Base-by-base conservation (phyloP, 2,797 vertebrate genomes). In the Acestrorhynchus altus region DNA sequence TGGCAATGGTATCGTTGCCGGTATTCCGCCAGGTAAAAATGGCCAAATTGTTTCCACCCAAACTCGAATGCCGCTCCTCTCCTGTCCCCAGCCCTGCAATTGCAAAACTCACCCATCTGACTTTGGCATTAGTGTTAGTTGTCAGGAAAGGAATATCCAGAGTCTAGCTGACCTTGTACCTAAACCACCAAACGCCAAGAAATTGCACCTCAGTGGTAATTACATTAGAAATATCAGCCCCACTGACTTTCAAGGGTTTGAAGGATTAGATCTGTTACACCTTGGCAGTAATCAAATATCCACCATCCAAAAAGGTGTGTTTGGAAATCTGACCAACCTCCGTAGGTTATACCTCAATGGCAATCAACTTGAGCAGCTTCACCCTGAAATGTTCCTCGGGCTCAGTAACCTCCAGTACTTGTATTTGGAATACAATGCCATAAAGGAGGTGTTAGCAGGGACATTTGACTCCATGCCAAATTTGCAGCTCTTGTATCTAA, bases 371-470 rank as follows among this genome's bases (percentile, higher is more conserved):
- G 97, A 98, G 77, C 95, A 96, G 72, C 90, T 99, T 54, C 96
- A 95, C 87, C 97, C 96, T 20, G 98, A 99, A 71, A 99, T 99
- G 92, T 99, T 99, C 87, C 86, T 95, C 75, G 98, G 98, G 35
- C 96, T 99, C 57, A 92, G 95, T 83, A 99, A 99, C 80, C 89
- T 99, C 72, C 98, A 99, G 72, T 99, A 98, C 91, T 93, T 99
- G 49, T 99, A 98, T 89, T 92, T 99, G 96, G 98, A 99, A 94
- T 99, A 99, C 92, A 99, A 99, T 91, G 92, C 96, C 90, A 99
- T 99, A 87, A 97, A 94, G 90, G 98, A 99, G 93, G 95, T 99
- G 79, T 88, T 97, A 86, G 97, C 96, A 0, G 96, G 96, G 66
- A 98, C 98, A 2, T 99, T 99, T 90, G 96, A 98, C 87, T 94